Percentiles rank a stretch among this genome's conserved stretches.
These are phyloP conservation scores for Emys orbicularis DNA, from an alignment of 2,797 vertebrate species.

Conservation along the genomic window DNA sequence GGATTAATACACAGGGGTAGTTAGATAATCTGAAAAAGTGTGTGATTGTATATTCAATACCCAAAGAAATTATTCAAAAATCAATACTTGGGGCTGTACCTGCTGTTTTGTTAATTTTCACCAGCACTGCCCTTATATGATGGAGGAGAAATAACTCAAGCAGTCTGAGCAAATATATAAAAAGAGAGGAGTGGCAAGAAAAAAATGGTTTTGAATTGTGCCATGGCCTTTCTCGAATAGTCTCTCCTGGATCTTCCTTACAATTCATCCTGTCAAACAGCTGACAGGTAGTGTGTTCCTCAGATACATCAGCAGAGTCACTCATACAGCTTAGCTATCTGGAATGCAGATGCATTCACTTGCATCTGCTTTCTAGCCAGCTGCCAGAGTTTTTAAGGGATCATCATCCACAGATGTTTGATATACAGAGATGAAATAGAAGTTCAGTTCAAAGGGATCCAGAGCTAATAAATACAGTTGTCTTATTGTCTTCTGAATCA, in stretches of 20 bases:
- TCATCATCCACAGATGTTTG: background rate
- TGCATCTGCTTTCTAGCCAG: background rate
- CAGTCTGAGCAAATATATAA: background rate
- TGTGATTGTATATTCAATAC: background rate
- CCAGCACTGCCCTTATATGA: constrained; percentile 5
- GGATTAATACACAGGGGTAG: constrained; percentile 8
- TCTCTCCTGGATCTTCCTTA: constrained; percentile 29
- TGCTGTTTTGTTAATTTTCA: constrained; percentile 28
- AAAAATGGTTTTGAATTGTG: constrained; percentile 34
- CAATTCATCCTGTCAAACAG: background rate
- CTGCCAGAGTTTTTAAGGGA: background rate
- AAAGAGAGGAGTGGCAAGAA: constrained; percentile 45
- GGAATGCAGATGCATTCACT: background rate
- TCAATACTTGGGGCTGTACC: background rate
- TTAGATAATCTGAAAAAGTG: constrained; percentile 5
- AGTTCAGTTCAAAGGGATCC: background rate
- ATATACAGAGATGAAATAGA: background rate
- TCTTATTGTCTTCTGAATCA: background rate
- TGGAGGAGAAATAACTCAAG: constrained; percentile 28
- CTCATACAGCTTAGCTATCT: background rate
- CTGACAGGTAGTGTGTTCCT: background rate
- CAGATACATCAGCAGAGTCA: background rate
- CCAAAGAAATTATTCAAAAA: background rate
- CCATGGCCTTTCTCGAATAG: background rate
- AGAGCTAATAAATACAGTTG: background rate